Conservation (phyloP, 1,140 invertebrate species). For the Mycetomoellerius zeteki region DNA sequence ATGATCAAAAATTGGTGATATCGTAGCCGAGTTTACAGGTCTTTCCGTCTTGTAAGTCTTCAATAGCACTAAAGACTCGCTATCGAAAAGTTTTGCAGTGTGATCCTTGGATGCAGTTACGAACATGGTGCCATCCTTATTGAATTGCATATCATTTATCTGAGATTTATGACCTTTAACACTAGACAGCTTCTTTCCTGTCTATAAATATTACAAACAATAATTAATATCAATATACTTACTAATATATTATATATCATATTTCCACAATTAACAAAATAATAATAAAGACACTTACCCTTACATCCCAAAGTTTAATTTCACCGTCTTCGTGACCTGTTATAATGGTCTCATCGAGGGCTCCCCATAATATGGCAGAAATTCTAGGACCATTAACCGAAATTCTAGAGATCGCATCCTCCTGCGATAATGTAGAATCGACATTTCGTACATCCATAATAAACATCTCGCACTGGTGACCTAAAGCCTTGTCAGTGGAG, state of each 20-base stretch:
- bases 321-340: slow-evolving; percentile 98
- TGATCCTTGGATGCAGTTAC: slow-evolving; percentile 98
- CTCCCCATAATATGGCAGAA: slow-evolving; percentile 97
- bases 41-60: slow-evolving; percentile 99
- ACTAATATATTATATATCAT: not conserved
- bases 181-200: slow-evolving; percentile 92
- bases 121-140: slow-evolving; percentile 97
- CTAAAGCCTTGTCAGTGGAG: slow-evolving; percentile 97
- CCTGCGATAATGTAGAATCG: slow-evolving; percentile 88
- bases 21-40: slow-evolving; percentile 98
- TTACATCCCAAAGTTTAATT: slow-evolving; percentile 96
- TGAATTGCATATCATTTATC: slow-evolving; percentile 98
- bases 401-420: slow-evolving; percentile 89
- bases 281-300: slow-evolving; percentile 87
- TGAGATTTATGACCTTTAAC: slow-evolving; percentile 93
- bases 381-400: slow-evolving; percentile 92
- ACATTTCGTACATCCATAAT: slow-evolving; percentile 93
- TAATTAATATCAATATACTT: not conserved
- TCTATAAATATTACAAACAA: slow-evolving; percentile 85
- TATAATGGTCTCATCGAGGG: slow-evolving; percentile 96
- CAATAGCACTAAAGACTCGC: slow-evolving; percentile 93
- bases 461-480: slow-evolving; percentile 95
- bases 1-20: slow-evolving; percentile 97
- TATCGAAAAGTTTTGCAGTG: slow-evolving; percentile 97
- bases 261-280: not conserved